Evolutionary conservation across 2,888 invertebrate species (phyloP).

Genomic region (Nematopogon swammerdamellus): DNA sequence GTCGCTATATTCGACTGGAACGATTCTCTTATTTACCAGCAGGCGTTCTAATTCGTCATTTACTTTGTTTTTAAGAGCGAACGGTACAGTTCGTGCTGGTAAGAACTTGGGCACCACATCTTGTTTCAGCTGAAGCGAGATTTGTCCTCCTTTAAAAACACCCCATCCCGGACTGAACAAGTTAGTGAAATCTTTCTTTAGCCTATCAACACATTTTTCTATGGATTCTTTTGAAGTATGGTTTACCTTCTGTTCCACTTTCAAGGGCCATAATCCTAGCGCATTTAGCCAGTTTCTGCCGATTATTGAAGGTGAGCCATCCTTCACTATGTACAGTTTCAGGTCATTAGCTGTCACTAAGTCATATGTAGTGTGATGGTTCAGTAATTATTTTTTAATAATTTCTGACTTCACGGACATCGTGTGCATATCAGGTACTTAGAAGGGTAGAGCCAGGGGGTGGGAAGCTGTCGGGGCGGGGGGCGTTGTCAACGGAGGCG

Average conservation of each 20-base stretch:
- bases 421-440: too few species aligned
- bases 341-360: slow-evolving; percentile 2
- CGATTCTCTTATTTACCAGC: slow-evolving; percentile 1
- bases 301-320: slow-evolving; percentile 6
- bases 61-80: slow-evolving; percentile 6
- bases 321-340: slow-evolving; percentile 4
- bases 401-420: too few species aligned
- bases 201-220: background rate
- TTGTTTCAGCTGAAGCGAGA: slow-evolving; percentile 3
- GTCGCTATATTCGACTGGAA: background rate
- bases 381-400: too few species aligned
- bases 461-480: too few species aligned
- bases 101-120: background rate
- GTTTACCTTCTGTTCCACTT: slow-evolving; percentile 2
- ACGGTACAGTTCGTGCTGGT: slow-evolving; percentile 3
- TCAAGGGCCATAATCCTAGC: slow-evolving; percentile 5
- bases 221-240: background rate
- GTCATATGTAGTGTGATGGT: too few species aligned
- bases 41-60: slow-evolving; percentile 1
- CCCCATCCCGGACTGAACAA: slow-evolving; percentile 10
- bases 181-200: slow-evolving; percentile 5
- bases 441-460: too few species aligned
- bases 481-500: too few species aligned
- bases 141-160: slow-evolving; percentile 6
- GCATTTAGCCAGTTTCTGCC: slow-evolving; percentile 2